Conservation (phyloP, 2,888 invertebrate species). For the Pristionchus mayeri region DNA sequence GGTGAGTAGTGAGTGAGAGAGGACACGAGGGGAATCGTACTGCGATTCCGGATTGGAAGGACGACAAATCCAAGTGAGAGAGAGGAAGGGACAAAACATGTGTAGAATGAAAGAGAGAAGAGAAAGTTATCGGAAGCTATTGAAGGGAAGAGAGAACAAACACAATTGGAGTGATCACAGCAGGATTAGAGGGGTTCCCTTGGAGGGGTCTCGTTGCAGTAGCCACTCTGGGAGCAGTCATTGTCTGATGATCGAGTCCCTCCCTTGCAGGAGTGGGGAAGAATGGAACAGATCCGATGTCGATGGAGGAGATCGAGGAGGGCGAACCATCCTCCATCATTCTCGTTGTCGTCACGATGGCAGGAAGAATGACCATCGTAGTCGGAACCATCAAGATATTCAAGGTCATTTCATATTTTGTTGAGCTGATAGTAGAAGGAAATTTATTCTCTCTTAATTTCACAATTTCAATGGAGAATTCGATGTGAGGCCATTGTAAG, state of each 20-base stretch:
- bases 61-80: not conserved
- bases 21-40: not conserved
- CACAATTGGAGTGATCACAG: conserved; percentile 5
- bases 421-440: not conserved
- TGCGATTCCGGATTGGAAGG: not conserved
- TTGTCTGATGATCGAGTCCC: not conserved
- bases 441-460: not conserved
- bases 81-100: conserved; percentile 29
- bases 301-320: conserved; percentile 43
- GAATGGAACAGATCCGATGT: not conserved
- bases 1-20: conserved; percentile 17
- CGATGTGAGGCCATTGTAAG: too few species aligned
- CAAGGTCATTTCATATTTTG: conserved; percentile 53
- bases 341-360: conserved; percentile 63
- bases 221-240: not conserved
- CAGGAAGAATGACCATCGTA: conserved; percentile 64
- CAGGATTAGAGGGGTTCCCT: not conserved
- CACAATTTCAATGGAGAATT: too few species aligned
- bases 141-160: conserved; percentile 11
- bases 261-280: conserved; percentile 3
- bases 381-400: conserved; percentile 67
- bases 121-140: conserved; percentile 25
- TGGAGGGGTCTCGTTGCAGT: too few species aligned
- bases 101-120: conserved; percentile 17
- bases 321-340: conserved; percentile 52